These are phyloP conservation scores for Drosophila dives DNA, from an alignment of 2,888 invertebrate species.

Conservation along the genomic window DNA sequence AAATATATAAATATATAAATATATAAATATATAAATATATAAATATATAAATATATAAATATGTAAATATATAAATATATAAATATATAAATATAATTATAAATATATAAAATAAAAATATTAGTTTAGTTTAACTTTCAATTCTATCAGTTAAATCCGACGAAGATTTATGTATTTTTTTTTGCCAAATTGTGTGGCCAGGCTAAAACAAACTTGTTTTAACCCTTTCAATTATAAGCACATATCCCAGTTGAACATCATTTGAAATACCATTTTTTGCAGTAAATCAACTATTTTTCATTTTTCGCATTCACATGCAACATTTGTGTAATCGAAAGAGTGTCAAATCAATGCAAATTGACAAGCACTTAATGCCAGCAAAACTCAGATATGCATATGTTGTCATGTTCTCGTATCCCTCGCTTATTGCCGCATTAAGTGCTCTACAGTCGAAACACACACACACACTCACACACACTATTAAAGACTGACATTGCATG, in stretches of 20 bases:
- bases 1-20: no score
- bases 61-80: no score
- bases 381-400: constrained; percentile 40
- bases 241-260: background rate
- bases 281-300: background rate
- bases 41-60: no score
- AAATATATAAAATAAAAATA: background rate
- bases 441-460: constrained; percentile 28
- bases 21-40: no score
- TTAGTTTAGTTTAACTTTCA: background rate
- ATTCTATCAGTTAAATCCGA: background rate
- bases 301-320: constrained; percentile 1
- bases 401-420: constrained; percentile 23
- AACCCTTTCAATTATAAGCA: background rate
- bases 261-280: background rate
- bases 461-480: constrained; percentile 2
- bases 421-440: constrained; percentile 63
- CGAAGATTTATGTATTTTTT: background rate
- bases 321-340: constrained; percentile 31
- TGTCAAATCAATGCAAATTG: constrained; percentile 51
- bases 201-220: background rate
- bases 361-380: constrained; percentile 61
- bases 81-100: no score
- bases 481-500: constrained; percentile 26
- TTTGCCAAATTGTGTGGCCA: background rate